Percentiles rank a stretch among this genome's conserved stretches.
These are phyloP conservation scores for Bostrychus sinensis DNA, from an alignment of 2,113 vertebrate species.

Conservation along the genomic window DNA sequence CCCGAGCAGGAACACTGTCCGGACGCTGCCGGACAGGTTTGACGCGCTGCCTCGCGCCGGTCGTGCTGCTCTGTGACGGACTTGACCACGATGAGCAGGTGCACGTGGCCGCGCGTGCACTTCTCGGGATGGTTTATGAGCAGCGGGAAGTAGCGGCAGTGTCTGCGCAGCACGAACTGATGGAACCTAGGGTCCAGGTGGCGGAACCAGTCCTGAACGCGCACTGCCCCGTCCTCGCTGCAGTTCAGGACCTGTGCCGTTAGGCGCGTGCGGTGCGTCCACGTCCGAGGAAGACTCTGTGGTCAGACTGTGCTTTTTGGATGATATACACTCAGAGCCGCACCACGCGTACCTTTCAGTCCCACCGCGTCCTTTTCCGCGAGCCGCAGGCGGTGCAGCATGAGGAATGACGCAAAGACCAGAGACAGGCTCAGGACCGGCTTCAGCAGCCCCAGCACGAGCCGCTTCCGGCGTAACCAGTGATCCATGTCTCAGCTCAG, in stretches of 20 bases:
- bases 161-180: conserved; percentile 80
- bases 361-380: conserved; percentile 68
- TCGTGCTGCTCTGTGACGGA: conserved; percentile 83
- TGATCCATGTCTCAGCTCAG: conserved; percentile 71
- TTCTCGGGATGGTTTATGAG: conserved; percentile 83
- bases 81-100: conserved; percentile 82
- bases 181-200: conserved; percentile 77
- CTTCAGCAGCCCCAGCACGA: conserved; percentile 72
- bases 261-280: conserved; percentile 32
- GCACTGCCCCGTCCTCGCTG: conserved; percentile 66
- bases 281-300: not conserved
- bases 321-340: conserved; percentile 50
- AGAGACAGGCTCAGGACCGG: conserved; percentile 78
- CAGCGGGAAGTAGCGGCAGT: conserved; percentile 84
- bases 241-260: conserved; percentile 69
- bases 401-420: conserved; percentile 77
- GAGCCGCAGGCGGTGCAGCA: conserved; percentile 79
- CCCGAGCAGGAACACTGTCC: conserved; percentile 80
- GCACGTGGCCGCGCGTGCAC: conserved; percentile 68
- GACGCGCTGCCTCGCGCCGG: conserved; percentile 79
- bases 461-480: conserved; percentile 71
- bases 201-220: conserved; percentile 72
- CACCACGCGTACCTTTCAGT: conserved; percentile 53
- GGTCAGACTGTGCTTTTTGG: conserved; percentile 31
- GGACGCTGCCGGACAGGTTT: conserved; percentile 76